phyloP scores from a whole-genome alignment of 2,888 invertebrate genomes.

The Rhagonycha lutea region DNA sequence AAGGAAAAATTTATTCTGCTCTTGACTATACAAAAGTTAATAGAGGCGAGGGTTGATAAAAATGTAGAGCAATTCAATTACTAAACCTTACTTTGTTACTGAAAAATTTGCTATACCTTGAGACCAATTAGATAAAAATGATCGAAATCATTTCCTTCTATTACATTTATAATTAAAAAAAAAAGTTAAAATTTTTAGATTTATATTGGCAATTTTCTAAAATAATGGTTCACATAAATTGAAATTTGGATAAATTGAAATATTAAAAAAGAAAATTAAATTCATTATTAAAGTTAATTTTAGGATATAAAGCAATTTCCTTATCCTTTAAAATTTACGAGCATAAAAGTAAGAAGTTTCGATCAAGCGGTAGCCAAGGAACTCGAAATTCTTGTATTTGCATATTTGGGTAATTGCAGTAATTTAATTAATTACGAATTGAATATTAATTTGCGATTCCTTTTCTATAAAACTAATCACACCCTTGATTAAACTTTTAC shows the following conservation, averaged over 20 bases:
- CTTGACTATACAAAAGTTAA: background rate
- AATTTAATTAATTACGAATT: background rate
- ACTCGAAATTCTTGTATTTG: too few species aligned
- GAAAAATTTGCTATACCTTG: background rate
- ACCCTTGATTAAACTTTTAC: background rate
- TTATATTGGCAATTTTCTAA: background rate
- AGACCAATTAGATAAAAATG: background rate
- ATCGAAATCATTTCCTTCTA: background rate
- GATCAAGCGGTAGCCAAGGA: background rate
- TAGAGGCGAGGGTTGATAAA: background rate
- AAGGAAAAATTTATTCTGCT: background rate
- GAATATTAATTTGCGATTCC: background rate
- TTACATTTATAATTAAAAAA: background rate
- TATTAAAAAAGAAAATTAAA: background rate
- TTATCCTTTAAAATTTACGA: background rate
- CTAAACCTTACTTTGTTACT: background rate
- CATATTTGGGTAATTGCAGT: background rate
- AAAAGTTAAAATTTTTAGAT: background rate
- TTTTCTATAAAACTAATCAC: background rate
- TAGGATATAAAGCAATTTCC: background rate
- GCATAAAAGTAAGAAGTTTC: background rate
- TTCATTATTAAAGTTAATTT: background rate
- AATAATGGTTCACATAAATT: too few species aligned
- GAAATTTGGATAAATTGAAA: background rate
- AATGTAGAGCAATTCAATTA: background rate